Base-by-base conservation (phyloP, 1,140 invertebrate genomes). In the Holotrichia oblita region DNA sequence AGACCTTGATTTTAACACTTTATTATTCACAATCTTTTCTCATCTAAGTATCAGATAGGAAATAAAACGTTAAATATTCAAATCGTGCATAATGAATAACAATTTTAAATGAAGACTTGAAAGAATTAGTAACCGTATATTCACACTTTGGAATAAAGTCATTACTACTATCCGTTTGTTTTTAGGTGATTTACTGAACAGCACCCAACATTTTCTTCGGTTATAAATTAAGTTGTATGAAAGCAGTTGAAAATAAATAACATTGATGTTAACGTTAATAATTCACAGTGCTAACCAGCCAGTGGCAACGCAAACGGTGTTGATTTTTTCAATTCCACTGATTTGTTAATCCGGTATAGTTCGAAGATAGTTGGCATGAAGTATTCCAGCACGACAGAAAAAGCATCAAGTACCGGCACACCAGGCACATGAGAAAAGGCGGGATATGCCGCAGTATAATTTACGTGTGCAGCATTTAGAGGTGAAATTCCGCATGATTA, bases 401-500 rank as follows among this genome's bases (percentile, higher is more conserved):
- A 55, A 17, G 12, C 48, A 55, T 55, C 48, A 17, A 55, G 14
- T 17, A 17, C 0, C 17, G 17, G 48, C 17, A 14, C 48, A 55
- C n/a, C 48, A 14, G 6, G 17, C 14, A 55, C 48, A 55, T n/a
- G 48, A 0, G 14, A 17, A 55, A 17, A 3, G 48, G 2, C n/a
- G 48, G n/a, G 48, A 3, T 55, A 55, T 55, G 48, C 48, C 48
- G 48, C 17, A 69, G 61, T 14, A 69, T 69, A 69, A 69, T 69
- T 69, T 69, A 69, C 61, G 61, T 34, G 61, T 69, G 61, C 9
- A 10, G 22, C 61, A 22, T 69, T 69, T 69, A 69, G 14, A 69
- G 61, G 61, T 69, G 61, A 20, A 69, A 69, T 69, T 69, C 61
- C 61, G 61, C 61, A 69, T 69, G 61, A 69, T 69, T 69, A 69